These are phyloP conservation scores for Brachyptera risi DNA, from an alignment of 2,888 invertebrate genomes.

Conservation along the genomic window DNA sequence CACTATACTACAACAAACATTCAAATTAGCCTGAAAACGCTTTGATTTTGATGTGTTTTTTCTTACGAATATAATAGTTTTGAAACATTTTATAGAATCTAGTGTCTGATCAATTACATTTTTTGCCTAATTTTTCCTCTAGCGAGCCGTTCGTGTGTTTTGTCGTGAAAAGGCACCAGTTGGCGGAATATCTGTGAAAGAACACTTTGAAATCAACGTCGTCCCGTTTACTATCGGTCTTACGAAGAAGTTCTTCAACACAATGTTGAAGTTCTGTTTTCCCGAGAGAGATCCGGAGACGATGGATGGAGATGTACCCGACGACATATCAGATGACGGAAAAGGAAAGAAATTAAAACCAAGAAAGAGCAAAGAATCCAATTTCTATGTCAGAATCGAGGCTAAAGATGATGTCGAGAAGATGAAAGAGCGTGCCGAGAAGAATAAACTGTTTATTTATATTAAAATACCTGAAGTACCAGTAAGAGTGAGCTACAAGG, in stretches of 20 bases:
- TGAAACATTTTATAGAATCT: too few species aligned
- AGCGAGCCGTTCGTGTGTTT: constrained; percentile 85
- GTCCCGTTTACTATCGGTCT: constrained; percentile 88
- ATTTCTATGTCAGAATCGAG: constrained; percentile 85
- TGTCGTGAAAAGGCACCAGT: constrained; percentile 95
- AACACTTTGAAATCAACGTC: constrained; percentile 98
- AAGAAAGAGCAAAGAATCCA: constrained; percentile 66
- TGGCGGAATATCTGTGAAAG: constrained; percentile 98
- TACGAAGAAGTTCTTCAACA: constrained; percentile 95
- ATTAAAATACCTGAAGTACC: constrained; percentile 98
- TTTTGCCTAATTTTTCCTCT: constrained; percentile 37
- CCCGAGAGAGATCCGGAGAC: constrained; percentile 88
- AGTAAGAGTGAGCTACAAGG: constrained; percentile 90
- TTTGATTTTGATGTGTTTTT: too few species aligned
- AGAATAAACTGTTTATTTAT: constrained; percentile 97
- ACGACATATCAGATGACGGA: constrained; percentile 42
- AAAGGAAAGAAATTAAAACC: constrained; percentile 36
- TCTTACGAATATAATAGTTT: too few species aligned
- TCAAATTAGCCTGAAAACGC: too few species aligned
- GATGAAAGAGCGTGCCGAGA: constrained; percentile 97
- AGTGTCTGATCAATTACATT: too few species aligned
- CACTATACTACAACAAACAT: too few species aligned
- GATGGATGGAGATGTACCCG: constrained; percentile 66
- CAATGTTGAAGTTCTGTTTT: constrained; percentile 96
- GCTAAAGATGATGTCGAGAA: constrained; percentile 93